These are phyloP conservation scores for Cheiracanthium punctorium DNA, from an alignment of 2,888 invertebrate genomes.

Conservation along the genomic window DNA sequence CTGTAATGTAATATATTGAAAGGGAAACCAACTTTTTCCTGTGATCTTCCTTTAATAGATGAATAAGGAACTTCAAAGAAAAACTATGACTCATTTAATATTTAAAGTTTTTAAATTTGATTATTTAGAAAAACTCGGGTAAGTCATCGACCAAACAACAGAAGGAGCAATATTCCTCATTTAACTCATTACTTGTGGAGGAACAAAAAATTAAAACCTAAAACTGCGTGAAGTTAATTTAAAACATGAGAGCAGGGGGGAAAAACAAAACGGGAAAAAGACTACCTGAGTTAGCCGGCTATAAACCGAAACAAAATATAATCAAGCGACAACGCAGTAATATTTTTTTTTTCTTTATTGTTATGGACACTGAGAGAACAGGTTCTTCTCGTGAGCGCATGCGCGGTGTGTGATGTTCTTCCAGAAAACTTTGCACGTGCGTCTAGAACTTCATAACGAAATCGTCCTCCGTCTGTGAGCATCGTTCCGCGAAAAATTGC, in stretches of 20 bases:
- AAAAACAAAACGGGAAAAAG: background rate
- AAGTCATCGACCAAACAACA: too few species aligned
- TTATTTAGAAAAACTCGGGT: too few species aligned
- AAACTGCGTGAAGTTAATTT: background rate
- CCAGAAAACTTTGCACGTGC: slow-evolving; percentile 46
- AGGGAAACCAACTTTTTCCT: too few species aligned
- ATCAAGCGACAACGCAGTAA: background rate
- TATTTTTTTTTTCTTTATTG: background rate
- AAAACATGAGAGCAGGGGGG: background rate
- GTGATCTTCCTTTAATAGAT: too few species aligned
- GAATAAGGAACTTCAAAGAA: too few species aligned
- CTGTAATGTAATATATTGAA: too few species aligned
- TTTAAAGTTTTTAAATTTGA: too few species aligned
- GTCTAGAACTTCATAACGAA: slow-evolving; percentile 31
- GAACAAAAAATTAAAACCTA: too few species aligned
- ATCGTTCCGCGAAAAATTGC: slow-evolving; percentile 6
- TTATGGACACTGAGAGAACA: slow-evolving; percentile 32
- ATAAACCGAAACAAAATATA: slow-evolving; percentile 9
- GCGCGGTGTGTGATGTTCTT: slow-evolving; percentile 20
- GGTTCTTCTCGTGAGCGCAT: slow-evolving; percentile 46
- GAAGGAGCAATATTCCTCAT: too few species aligned
- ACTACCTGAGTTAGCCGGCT: background rate
- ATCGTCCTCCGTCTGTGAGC: slow-evolving; percentile 16
- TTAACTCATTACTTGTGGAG: too few species aligned
- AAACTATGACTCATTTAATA: too few species aligned